Base-by-base conservation (phyloP, 2,888 invertebrate species). In the Himalopsyche japonica region DNA sequence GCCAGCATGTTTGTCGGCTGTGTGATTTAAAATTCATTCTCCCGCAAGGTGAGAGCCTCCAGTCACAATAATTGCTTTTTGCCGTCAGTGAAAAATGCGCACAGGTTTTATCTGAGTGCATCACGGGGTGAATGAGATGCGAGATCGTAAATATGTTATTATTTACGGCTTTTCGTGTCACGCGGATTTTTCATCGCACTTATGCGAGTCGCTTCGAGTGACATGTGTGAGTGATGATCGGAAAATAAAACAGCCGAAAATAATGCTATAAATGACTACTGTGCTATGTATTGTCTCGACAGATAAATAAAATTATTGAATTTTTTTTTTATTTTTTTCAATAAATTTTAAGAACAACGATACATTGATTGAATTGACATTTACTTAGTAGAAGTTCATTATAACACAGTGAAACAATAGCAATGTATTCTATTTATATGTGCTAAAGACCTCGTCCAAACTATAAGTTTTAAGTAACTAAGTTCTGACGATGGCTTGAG, bases 21-120 rank as follows among this genome's bases (percentile, higher is more conserved):
- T 47, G 81, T 82, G 84, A 86, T 84, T 84, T 84, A 84, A 84
- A 84, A 86, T 86, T 86, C 82, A 83, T 81, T 82, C 48, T 76
- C 57, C 82, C 84, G 80, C 80, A 82, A 84, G 80, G 47, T 37
- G 70, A 86, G 34, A 78, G 82, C 86, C 86, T 24, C 77, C 79
- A 79, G 86, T 84, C 37, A 86, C 84, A 84, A 82, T 86, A 86
- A 86, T 86, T 86, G 86, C 84, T 83, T 84, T 84, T 86, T 57
- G 78, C 82, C 76, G 79, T 57, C 57, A 80, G 76, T 32, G 34
- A 76, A 76, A 76, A 32, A 32, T 76, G 34, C 34, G 30, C 34
- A 70, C 20, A 30, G 34, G 32, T 27, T 76, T 76, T 32, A 27
- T 27, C 30, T 15, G 18, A 32, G 76, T 76, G 76, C 34, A 34